phyloP scores from a whole-genome alignment of 2,888 invertebrate genomes.

The Leptinotarsa juncta region DNA sequence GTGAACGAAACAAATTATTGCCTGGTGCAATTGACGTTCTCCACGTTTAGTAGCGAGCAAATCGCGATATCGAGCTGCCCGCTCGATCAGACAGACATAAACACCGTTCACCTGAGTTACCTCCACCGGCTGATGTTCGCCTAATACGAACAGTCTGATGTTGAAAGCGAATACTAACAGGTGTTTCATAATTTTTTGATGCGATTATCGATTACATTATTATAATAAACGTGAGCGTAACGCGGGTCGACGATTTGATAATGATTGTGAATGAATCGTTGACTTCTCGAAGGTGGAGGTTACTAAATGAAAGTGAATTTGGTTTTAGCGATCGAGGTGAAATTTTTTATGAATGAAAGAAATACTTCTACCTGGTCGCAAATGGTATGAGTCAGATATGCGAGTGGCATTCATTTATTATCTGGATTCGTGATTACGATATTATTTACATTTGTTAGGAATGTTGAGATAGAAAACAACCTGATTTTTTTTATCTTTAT shows the following conservation, averaged over 20 bases:
- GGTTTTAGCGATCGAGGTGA: slow-evolving; percentile 34
- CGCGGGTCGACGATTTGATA: slow-evolving; percentile 3
- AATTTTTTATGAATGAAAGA: slow-evolving; percentile 40
- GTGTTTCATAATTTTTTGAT: slow-evolving; percentile 58
- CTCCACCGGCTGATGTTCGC: slow-evolving; percentile 52
- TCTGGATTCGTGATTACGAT: not conserved
- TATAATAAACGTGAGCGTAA: not conserved
- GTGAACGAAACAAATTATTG: not conserved
- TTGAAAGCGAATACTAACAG: slow-evolving; percentile 65
- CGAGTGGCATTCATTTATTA: not conserved
- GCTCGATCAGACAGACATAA: slow-evolving; percentile 38
- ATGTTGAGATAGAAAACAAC: not conserved
- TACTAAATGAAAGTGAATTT: slow-evolving; percentile 43
- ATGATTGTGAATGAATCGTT: slow-evolving; percentile 17
- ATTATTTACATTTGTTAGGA: not conserved
- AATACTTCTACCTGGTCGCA: slow-evolving; percentile 20
- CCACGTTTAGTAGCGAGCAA: slow-evolving; percentile 49
- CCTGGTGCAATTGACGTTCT: slow-evolving; percentile 44
- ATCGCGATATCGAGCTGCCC: slow-evolving; percentile 37
- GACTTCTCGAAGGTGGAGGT: slow-evolving; percentile 28
- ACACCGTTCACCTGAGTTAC: slow-evolving; percentile 34
- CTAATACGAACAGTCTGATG: slow-evolving; percentile 57
- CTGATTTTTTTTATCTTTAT: too few species aligned
- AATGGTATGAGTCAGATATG: slow-evolving; percentile 8
- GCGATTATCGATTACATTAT: slow-evolving; percentile 36